Evolutionary conservation across 2,797 vertebrate genomes (phyloP), one percentile per base, ranked within the genome.

Genomic region (Mormyrus proboscirostris): DNA sequence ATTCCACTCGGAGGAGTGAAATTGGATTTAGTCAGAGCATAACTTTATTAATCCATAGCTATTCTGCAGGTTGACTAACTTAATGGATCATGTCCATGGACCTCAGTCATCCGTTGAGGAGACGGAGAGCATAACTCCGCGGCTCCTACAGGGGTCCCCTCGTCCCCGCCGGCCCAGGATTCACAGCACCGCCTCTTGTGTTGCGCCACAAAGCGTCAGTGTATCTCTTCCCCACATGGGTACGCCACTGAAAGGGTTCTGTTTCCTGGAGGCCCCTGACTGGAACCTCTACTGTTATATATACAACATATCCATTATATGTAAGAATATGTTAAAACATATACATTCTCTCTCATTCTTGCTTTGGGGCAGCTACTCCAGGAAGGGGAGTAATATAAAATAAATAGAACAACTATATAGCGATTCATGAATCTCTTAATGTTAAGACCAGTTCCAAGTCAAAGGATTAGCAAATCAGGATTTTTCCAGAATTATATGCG

Each of bases 141-240:
- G 44, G 51, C 41, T 88, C 76, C 89, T 84, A 89, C 59, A 83
- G 62, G 49, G 89, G 62, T 82, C 8, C 38, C 6, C 76, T 82
- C 0, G 3, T 47, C 86, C 87, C 57, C 51, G 38, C 86, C 53
- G 44, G 65, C 29, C 59, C 44, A 16, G 88, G 65, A 89, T 84
- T 59, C 47, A 87, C 59, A 90, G 73, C 59, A 65, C 7, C 3
- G 10, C 87, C 87, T 3, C 79, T 79, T 83, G 19, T 87, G 88
- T 29, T 41, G 6, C 7, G 10, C 4, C 86, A 92, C 90, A 92
- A 92, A 92, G 90, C 88, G 76, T 44, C 90, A 89, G 89, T 92
- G 90, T 91, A 29, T 44, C 76, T 62, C 22, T 73, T 25, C 55
- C 50, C 59, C 88, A 79, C 55, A 44, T 53, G 4, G 16, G 51